phyloP scores from a whole-genome alignment of 2,888 invertebrate species.

The Bombylius discolor region DNA sequence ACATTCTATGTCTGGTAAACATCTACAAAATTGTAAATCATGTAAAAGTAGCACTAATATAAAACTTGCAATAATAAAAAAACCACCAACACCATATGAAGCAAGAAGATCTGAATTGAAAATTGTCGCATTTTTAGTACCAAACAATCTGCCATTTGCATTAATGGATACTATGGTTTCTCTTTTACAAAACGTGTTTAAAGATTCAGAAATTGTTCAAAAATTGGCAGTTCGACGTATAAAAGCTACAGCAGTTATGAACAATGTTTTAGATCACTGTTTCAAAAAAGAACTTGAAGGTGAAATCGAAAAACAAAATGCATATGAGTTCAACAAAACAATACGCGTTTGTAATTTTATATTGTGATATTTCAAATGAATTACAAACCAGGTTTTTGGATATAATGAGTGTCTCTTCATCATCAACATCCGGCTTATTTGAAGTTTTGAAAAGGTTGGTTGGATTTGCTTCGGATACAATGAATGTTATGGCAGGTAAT shows the following conservation, averaged over 20 bases:
- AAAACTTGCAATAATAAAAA: too few relatives aligned
- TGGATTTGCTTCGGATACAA: neutral
- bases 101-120: neutral
- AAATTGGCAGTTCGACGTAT: neutral
- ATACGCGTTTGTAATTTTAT: neutral
- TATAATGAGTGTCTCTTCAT: neutral
- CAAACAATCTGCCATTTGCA: neutral
- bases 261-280: neutral
- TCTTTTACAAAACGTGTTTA: neutral
- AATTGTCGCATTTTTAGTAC: neutral
- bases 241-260: neutral
- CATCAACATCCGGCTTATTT: neutral
- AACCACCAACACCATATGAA: neutral
- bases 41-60: too few relatives aligned
- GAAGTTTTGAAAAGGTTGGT: neutral
- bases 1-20: too few relatives aligned
- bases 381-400: neutral
- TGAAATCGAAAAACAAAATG: neutral
- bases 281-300: neutral
- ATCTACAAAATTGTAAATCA: too few relatives aligned
- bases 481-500: neutral
- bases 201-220: neutral
- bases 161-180: neutral
- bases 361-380: neutral
- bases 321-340: neutral